Evolutionary conservation across 2,888 invertebrate species (phyloP), one percentile per base, ranked within the genome.

Genomic region (Nowickia ferox): DNA sequence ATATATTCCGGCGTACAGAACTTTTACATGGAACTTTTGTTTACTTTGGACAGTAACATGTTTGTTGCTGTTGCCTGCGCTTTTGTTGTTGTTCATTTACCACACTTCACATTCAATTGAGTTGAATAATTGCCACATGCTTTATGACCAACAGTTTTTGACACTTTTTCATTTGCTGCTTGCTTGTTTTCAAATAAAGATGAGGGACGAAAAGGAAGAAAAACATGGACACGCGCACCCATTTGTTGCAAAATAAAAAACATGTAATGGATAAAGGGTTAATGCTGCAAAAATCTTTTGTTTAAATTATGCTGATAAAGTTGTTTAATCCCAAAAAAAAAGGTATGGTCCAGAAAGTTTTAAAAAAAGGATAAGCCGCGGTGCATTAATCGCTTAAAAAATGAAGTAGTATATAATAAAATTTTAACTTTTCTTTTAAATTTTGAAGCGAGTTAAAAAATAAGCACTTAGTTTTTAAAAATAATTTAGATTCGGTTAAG

Each of bases 71-170:
- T 51, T 61, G 59, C 51, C 44, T 13, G 2, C 6, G 40, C 40
- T 66, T n/a, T 74, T 84, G 77, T 78, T 88, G 81, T 51, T 83
- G 82, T 84, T 83, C 89, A 87, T 86, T 87, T 89, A 88, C 90
- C 91, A 89, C 91, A 92, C 91, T 92, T 91, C 92, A 92, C 90
- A 91, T 90, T 91, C 91, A 92, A 91, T 91, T 91, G 91, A 90
- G 92, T 92, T 91, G 91, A 91, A 92, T 92, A 91, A 92, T 92
- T 92, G 91, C 92, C 90, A 89, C 89, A 90, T 91, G 90, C 89
- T 90, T 91, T 91, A 91, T 91, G 91, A 90, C 90, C 92, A 91
- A 90, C 90, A 89, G 90, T 90, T 91, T 91, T 91, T 91, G 91
- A 91, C 91, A 91, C 90, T 91, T 91, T 91, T 89, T 88, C 69